Base-by-base conservation (phyloP, 2,797 vertebrate genomes). In the Phataginus tetradactyla region DNA sequence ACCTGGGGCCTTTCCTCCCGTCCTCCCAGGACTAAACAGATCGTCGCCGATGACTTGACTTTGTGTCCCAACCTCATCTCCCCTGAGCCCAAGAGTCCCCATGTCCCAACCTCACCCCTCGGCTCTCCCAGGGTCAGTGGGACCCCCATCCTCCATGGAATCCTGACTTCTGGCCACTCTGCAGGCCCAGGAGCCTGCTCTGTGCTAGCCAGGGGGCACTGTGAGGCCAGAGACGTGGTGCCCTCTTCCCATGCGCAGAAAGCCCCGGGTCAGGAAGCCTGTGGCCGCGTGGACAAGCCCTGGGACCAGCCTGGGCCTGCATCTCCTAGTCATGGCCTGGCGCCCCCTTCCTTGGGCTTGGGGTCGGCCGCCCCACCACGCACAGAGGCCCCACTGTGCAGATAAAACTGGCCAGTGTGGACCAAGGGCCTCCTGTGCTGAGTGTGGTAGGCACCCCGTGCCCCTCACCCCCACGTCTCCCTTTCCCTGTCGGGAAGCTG, bases 381-480 rank as follows among this genome's bases (percentile, higher is more conserved):
- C 45, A 45, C 9, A 45, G 45, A 45, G 45, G 45, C 45, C 45
- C 45, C 11, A 11, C 45, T 45, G 45, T 11, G 45, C 45, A 45
- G 45, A 45, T 45, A 45, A 10, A 11, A 45, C 45, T 45, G 45
- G 45, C 45, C 45, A 10, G 45, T 45, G 45, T 45, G 45, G 45
- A 45, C 12, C 45, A 45, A 45, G 11, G 45, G 45, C 45, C 11
- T 45, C 45, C 45, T 45, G 45, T 2, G 45, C 45, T 7, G 0
- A 17, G 0, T 2, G 15, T 7, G 34, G 14, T 45, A 18, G 78
- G 61, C 12, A 1, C 21, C 20, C 11, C 5, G 0, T 32, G 10
- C 4, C 12, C 59, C 3, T 27, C 2, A 2, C 49, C 5, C 1
- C 39, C 0, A 0, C 25, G 37, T 4, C 27, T 57, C 32, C 0